phyloP scores from a whole-genome alignment of 2,797 vertebrate species.

The Parauchenoglanis punctatus region DNA sequence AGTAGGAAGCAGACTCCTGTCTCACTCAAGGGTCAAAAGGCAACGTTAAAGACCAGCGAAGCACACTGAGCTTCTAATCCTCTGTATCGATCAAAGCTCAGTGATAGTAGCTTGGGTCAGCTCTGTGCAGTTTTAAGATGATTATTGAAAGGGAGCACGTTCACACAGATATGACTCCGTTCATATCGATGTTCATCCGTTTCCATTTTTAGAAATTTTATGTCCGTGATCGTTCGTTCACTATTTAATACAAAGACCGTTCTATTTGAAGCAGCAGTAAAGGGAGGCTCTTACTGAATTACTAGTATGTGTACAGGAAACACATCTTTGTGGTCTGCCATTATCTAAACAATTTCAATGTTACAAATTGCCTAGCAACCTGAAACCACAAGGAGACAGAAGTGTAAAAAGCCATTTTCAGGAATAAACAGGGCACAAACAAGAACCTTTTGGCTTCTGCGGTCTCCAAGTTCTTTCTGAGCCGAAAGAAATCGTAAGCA shows the following conservation, averaged over 20 bases:
- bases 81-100: not conserved
- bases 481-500: not conserved
- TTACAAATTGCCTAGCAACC: slow-evolving; percentile 27
- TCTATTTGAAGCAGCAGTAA: not conserved
- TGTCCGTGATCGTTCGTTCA: not conserved
- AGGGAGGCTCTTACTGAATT: not conserved
- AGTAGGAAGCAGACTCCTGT: slow-evolving; percentile 46
- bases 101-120: not conserved
- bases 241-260: not conserved
- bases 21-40: slow-evolving; percentile 41
- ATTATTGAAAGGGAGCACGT: not conserved
- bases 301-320: not conserved
- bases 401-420: slow-evolving; percentile 1
- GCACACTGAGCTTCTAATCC: not conserved
- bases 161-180: not conserved
- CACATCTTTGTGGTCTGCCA: slow-evolving; percentile 6
- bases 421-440: not conserved
- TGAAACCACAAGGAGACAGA: slow-evolving; percentile 18
- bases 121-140: not conserved
- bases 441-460: not conserved
- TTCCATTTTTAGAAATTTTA: not conserved
- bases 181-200: not conserved
- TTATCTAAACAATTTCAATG: slow-evolving; percentile 4
- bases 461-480: not conserved
- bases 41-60: slow-evolving; percentile 30